Evolutionary conservation across 2,797 vertebrate genomes (phyloP), one percentile per base, ranked within the genome.

Genomic region (Anisognathus igniventris): DNA sequence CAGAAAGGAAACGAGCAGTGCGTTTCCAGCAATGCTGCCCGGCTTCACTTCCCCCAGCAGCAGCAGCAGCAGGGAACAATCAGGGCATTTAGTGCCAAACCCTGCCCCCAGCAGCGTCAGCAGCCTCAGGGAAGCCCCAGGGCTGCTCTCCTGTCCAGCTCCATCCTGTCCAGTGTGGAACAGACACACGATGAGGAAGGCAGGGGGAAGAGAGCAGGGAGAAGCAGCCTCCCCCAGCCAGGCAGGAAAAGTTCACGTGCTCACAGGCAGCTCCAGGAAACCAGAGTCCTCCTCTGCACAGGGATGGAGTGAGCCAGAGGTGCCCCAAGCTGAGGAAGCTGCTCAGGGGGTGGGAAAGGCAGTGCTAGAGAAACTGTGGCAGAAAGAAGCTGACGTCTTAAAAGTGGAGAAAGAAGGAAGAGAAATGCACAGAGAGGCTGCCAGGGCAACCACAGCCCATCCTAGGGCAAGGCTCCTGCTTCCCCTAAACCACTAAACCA

Each of bases 111-210:
- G 75, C 78, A 67, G 53, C 3, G 3, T 58, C 90, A 91, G 79
- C 78, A 75, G 86, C 45, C 9, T 28, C 42, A 35, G 86, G 51
- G 80, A 86, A 90, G 73, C 64, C 80, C 40, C 47, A 48, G 58
- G 44, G 72, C 58, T 61, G 66, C 7, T 74, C 23, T 56, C 6
- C 28, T 19, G 51, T 37, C 35, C 42, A 33, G 33, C 72, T 84
- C 35, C 0, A 0, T 39, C 72, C 58, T 61, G 17, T 67, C 39
- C 12, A 0, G 4, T 39, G 21, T 42, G 9, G 68, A 27, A 28
- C 76, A 87, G 53, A 53, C 0, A 1, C 21, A 54, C 19, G 15
- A 62, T 7, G n/a, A n/a, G 68, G 50, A 75, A 70, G n/a, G 37
- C 51, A 22, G 42, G 48, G 45, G 33, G 23, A 33, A 31, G 45